These are phyloP conservation scores for Porites lutea DNA, from an alignment of 64 coral and sea anemone species.

Conservation along the genomic window DNA sequence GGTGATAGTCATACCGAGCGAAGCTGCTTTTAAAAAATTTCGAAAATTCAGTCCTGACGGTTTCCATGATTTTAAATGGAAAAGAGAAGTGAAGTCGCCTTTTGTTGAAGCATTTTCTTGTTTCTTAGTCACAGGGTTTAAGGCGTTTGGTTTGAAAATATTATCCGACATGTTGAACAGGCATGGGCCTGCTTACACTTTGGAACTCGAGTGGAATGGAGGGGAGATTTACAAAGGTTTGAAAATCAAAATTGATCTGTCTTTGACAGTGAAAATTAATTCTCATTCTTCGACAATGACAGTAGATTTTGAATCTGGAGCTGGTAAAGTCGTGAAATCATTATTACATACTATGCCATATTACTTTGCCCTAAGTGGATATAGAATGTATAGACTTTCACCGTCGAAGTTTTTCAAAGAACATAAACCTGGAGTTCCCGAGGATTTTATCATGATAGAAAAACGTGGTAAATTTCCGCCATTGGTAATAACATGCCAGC, in stretches of 20 bases:
- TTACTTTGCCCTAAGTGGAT: conserved; percentile 40
- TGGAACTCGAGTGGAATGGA: conserved; percentile 17
- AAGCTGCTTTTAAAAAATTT: neutral
- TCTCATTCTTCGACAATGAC: conserved; percentile 1
- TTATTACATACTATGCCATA: conserved; percentile 10
- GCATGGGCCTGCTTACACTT: neutral
- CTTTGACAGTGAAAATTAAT: conserved; percentile 34
- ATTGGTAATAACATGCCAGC: no score
- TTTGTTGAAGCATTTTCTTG: neutral
- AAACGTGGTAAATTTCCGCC: no score
- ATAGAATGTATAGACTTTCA: neutral
- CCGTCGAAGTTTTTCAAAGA: neutral
- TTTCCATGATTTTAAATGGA: conserved; percentile 28
- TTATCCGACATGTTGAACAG: neutral
- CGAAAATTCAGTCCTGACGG: neutral
- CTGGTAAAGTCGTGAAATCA: neutral
- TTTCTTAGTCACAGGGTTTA: neutral
- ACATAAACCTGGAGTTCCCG: neutral
- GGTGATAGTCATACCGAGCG: neutral
- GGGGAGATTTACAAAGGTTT: conserved; percentile 15
- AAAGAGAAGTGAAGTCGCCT: conserved; percentile 37
- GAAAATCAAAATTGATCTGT: conserved; percentile 33
- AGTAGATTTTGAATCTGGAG: neutral
- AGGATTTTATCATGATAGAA: no score
- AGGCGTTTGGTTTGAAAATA: conserved; percentile 51